Conservation (phyloP, 1,140 invertebrate species). For the Oedothorax gibbosus region DNA sequence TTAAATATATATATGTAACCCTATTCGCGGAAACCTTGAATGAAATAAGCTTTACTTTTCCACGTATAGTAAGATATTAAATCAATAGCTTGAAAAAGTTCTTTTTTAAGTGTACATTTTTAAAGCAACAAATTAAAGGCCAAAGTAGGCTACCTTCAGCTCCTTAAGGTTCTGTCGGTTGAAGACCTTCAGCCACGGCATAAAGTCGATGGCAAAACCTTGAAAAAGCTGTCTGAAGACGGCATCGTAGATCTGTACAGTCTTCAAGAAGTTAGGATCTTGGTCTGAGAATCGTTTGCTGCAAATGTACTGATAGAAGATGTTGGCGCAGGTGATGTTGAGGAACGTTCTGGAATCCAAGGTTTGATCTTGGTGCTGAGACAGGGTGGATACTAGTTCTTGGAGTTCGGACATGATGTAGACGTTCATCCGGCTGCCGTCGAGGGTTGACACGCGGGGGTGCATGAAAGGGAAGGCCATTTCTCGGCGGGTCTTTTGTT, state of each 20-base stretch:
- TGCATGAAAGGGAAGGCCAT: slow-evolving; percentile 82
- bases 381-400: slow-evolving; percentile 39
- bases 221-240: slow-evolving; percentile 92
- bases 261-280: slow-evolving; percentile 75
- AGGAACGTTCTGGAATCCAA: slow-evolving; percentile 75
- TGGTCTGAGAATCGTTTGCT: slow-evolving; percentile 77
- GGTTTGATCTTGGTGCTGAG: slow-evolving; percentile 23
- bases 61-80: too few species aligned
- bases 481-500: slow-evolving; percentile 82
- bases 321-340: slow-evolving; percentile 80
- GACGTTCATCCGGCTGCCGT: slow-evolving; percentile 71
- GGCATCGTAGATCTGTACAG: slow-evolving; percentile 81
- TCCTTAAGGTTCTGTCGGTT: neutral
- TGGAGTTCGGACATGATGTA: slow-evolving; percentile 63
- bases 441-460: slow-evolving; percentile 76
- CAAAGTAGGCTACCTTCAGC: slow-evolving; percentile 3
- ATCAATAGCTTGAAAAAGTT: too few species aligned
- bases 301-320: slow-evolving; percentile 88
- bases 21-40: too few species aligned
- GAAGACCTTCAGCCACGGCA: slow-evolving; percentile 79
- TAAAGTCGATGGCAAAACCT: slow-evolving; percentile 87
- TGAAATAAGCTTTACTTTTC: too few species aligned
- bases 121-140: too few species aligned
- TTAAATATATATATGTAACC: too few species aligned
- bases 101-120: too few species aligned